These are phyloP conservation scores for Diploptera punctata DNA, from an alignment of 2,888 invertebrate species.

Conservation along the genomic window DNA sequence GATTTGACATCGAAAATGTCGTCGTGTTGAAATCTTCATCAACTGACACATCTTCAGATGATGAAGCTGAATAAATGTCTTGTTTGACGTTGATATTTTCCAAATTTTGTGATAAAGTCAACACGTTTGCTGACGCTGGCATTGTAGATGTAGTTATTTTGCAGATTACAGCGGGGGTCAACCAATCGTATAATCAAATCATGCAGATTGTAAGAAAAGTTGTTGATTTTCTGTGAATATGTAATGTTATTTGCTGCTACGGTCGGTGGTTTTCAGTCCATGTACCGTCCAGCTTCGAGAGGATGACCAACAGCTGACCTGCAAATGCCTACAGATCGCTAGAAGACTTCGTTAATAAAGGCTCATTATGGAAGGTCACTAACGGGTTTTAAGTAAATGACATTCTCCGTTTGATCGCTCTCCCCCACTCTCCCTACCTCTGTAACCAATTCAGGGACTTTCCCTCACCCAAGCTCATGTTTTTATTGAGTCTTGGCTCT, in stretches of 20 bases:
- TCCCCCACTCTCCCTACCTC: constrained; percentile 2
- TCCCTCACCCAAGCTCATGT: constrained; percentile 6
- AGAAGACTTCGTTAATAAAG: constrained; percentile 6
- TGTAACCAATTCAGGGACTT: neutral
- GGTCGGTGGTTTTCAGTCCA: neutral
- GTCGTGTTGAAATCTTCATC: neutral
- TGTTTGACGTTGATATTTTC: constrained; percentile 25
- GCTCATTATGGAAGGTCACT: constrained; percentile 12
- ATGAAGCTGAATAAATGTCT: constrained; percentile 1
- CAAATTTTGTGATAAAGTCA: constrained; percentile 16
- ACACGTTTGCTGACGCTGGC: constrained; percentile 31
- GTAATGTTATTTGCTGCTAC: constrained; percentile 3
- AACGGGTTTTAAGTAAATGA: constrained; percentile 2
- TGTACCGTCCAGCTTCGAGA: constrained; percentile 12
- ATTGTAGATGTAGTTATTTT: constrained; percentile 14
- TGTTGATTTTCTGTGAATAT: neutral
- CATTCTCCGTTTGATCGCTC: neutral
- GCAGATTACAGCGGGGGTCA: neutral
- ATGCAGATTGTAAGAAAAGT: too few species aligned
- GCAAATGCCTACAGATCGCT: constrained; percentile 25
- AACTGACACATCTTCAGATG: constrained; percentile 17
- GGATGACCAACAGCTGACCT: neutral
- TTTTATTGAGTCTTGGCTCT: too few species aligned
- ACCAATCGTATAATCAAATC: too few species aligned
- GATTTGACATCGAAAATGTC: neutral